These are phyloP conservation scores for Drosophila fungiperda DNA, from an alignment of 2,888 invertebrate genomes.

Conservation along the genomic window DNA sequence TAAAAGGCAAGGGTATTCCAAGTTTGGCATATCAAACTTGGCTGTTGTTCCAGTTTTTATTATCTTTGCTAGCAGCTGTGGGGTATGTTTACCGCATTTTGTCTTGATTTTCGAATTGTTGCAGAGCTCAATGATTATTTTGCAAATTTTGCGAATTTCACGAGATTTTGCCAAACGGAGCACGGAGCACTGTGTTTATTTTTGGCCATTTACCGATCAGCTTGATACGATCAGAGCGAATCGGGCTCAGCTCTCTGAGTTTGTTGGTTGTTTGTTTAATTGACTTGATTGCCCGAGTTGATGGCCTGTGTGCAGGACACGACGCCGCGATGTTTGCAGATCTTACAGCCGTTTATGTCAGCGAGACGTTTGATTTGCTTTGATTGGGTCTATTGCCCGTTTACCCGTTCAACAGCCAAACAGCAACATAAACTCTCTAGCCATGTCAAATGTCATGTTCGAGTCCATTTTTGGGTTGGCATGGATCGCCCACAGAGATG, in stretches of 20 bases:
- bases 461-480: slow-evolving; percentile 33
- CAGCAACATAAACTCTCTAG: background rate
- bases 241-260: slow-evolving; percentile 8
- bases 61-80: slow-evolving; percentile 19
- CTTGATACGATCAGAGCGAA: slow-evolving; percentile 39
- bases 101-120: slow-evolving; percentile 70
- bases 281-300: slow-evolving; percentile 77
- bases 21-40: slow-evolving; percentile 6
- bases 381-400: slow-evolving; percentile 31
- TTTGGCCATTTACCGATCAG: slow-evolving; percentile 39
- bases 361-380: slow-evolving; percentile 34
- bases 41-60: slow-evolving; percentile 1
- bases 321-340: slow-evolving; percentile 36
- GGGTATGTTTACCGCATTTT: slow-evolving; percentile 37
- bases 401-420: background rate
- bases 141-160: slow-evolving; percentile 62
- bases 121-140: slow-evolving; percentile 61
- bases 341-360: slow-evolving; percentile 59
- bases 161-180: slow-evolving; percentile 28
- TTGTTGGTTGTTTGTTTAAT: slow-evolving; percentile 73
- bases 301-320: slow-evolving; percentile 66
- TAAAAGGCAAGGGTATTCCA: slow-evolving; percentile 16
- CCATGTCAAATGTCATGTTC: slow-evolving; percentile 72
- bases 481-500: slow-evolving; percentile 48
- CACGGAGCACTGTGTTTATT: slow-evolving; percentile 44